Percentiles rank a stretch among this genome's conserved stretches.
These are phyloP conservation scores for Antechinus flavipes DNA, from an alignment of 2,113 vertebrate genomes.

Conservation along the genomic window DNA sequence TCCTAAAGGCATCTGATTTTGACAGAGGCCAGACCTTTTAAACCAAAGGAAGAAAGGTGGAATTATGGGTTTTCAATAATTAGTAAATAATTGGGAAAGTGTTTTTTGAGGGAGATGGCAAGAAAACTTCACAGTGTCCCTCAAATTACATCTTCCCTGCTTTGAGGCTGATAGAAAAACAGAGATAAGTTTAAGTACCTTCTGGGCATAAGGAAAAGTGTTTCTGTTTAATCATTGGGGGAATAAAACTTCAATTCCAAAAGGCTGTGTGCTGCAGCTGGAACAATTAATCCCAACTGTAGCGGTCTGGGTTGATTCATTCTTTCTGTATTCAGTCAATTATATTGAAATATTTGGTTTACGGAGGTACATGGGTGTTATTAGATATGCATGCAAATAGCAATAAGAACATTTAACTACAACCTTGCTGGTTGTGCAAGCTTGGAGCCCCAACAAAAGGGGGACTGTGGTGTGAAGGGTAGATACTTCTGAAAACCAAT, in stretches of 20 bases:
- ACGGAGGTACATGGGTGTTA: constrained; percentile 29
- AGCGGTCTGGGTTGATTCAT: constrained; percentile 51
- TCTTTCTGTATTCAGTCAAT: constrained; percentile 56
- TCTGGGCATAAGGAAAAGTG: constrained; percentile 35
- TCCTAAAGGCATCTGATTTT: constrained; percentile 8
- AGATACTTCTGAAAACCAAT: not conserved
- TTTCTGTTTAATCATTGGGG: constrained; percentile 39
- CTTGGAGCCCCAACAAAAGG: not conserved
- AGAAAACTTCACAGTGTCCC: constrained; percentile 13
- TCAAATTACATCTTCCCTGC: constrained; percentile 13
- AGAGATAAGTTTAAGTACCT: constrained; percentile 52
- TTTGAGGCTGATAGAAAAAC: constrained; percentile 34
- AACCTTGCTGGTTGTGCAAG: not conserved
- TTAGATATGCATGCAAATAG: constrained; percentile 33
- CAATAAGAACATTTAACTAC: not conserved
- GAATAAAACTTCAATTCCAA: constrained; percentile 56
- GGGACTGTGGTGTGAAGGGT: not conserved
- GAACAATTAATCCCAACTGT: constrained; percentile 62
- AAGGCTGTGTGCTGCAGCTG: constrained; percentile 43
- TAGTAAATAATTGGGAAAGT: not conserved
- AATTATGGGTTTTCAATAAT: constrained; percentile 34
- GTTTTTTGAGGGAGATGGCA: constrained; percentile 27
- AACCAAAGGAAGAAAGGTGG: constrained; percentile 46
- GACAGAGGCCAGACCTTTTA: constrained; percentile 33
- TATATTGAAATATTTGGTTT: constrained; percentile 53